Conservation (phyloP, 2,113 vertebrate species). For the Psophia crepitans region DNA sequence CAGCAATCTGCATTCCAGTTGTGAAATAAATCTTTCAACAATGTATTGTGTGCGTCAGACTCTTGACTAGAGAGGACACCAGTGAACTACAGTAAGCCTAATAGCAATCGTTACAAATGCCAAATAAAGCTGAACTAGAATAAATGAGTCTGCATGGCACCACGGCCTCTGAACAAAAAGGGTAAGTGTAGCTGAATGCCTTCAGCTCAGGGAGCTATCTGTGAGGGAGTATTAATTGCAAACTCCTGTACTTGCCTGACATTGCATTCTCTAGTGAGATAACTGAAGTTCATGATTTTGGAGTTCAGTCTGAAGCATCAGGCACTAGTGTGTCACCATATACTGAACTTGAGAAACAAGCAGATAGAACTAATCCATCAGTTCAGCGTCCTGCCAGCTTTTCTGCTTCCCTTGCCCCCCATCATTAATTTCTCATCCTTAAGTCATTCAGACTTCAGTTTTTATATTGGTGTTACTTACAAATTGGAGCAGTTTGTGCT, state of each 20-base stretch:
- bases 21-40: constrained; percentile 66
- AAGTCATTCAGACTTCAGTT: neutral
- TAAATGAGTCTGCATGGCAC: neutral
- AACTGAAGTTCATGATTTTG: neutral
- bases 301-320: neutral
- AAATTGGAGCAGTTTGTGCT: neutral
- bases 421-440: neutral
- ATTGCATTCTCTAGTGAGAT: neutral
- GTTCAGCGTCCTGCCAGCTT: neutral
- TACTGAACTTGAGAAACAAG: neutral
- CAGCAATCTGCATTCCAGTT: constrained; percentile 59
- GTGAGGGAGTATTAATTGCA: neutral
- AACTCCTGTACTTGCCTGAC: neutral
- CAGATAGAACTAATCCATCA: neutral
- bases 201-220: neutral
- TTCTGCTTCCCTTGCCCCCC: neutral
- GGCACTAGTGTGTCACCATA: neutral
- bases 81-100: constrained; percentile 17
- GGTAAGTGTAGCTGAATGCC: neutral
- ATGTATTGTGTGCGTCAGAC: constrained; percentile 57
- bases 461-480: neutral
- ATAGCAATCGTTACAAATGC: constrained; percentile 16
- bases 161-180: neutral
- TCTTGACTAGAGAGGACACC: constrained; percentile 42
- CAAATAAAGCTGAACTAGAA: constrained; percentile 6